Percentiles rank a stretch among this genome's conserved stretches.
phyloP scores from a whole-genome alignment of 2,113 vertebrate species.

The Semicossyphus pulcher region DNA sequence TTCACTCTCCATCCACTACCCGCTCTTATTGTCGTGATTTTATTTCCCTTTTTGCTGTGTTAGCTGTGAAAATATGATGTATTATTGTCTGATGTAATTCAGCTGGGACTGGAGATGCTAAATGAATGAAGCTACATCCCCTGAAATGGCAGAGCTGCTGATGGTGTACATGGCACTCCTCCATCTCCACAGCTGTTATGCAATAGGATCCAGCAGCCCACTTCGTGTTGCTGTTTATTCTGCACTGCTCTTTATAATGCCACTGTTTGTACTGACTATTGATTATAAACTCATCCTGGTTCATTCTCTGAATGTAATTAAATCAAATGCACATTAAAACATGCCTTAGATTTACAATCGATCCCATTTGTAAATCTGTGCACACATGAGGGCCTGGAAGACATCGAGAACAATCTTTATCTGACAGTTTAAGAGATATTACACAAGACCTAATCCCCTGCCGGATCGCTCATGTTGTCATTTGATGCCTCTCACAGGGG shows the following conservation, averaged over 20 bases:
- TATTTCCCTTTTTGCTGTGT: background rate
- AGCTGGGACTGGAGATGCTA: background rate
- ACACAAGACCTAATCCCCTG: background rate
- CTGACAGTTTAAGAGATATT: background rate
- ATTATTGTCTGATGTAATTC: background rate
- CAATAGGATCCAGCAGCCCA: constrained; percentile 63
- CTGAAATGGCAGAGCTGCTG: constrained; percentile 58
- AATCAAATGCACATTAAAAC: background rate
- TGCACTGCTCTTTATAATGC: constrained; percentile 20
- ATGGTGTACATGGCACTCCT: constrained; percentile 55
- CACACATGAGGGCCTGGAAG: background rate
- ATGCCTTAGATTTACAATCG: background rate
- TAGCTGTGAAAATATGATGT: too few relatives aligned
- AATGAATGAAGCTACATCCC: constrained; percentile 22
- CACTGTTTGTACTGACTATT: background rate
- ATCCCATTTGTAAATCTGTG: background rate
- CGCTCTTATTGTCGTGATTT: background rate
- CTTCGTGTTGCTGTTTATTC: constrained; percentile 39
- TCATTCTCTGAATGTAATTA: background rate
- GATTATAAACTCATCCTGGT: background rate
- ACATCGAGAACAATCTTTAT: background rate
- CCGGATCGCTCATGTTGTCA: background rate
- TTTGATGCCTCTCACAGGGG: constrained; percentile 1
- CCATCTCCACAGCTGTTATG: constrained; percentile 75
- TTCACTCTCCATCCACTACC: constrained; percentile 18